phyloP scores from a whole-genome alignment of 2,797 vertebrate genomes.

The Falco columbarius region DNA sequence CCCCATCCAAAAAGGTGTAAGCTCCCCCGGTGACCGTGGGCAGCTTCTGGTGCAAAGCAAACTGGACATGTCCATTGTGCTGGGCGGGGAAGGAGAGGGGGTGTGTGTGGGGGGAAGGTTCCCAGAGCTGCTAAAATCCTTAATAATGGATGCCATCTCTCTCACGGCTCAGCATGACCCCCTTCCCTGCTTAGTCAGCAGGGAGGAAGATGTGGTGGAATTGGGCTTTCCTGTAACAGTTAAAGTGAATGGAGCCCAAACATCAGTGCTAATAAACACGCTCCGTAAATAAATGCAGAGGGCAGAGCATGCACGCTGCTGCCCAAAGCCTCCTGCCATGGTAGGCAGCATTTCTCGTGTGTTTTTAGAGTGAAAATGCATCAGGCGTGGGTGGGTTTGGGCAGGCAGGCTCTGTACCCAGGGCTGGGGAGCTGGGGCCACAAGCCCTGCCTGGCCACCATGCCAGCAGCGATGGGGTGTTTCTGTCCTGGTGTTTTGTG shows the following conservation, averaged over 20 bases:
- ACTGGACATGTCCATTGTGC: fast-evolving
- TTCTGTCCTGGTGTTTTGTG: too few relatives aligned
- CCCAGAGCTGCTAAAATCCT: background rate
- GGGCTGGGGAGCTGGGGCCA: background rate
- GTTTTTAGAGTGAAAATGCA: background rate
- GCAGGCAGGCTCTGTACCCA: too few relatives aligned
- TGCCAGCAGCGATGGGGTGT: fast-evolving
- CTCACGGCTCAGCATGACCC: fast-evolving
- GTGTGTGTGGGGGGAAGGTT: fast-evolving
- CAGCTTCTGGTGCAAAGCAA: background rate
- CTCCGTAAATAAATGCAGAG: fast-evolving
- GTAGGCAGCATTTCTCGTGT: fast-evolving
- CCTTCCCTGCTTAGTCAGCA: background rate
- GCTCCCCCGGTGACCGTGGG: fast-evolving
- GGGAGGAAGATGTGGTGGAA: background rate
- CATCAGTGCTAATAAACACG: background rate
- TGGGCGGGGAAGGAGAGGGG: background rate
- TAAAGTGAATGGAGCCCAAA: background rate
- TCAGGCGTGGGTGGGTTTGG: fast-evolving
- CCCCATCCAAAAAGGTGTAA: background rate
- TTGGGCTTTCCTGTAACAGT: background rate
- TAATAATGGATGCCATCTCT: background rate
- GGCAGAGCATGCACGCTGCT: fast-evolving
- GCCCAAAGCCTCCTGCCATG: background rate
- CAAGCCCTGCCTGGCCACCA: too few relatives aligned